phyloP scores from a whole-genome alignment of 2,113 vertebrate species.

The Onychostoma macrolepis region DNA sequence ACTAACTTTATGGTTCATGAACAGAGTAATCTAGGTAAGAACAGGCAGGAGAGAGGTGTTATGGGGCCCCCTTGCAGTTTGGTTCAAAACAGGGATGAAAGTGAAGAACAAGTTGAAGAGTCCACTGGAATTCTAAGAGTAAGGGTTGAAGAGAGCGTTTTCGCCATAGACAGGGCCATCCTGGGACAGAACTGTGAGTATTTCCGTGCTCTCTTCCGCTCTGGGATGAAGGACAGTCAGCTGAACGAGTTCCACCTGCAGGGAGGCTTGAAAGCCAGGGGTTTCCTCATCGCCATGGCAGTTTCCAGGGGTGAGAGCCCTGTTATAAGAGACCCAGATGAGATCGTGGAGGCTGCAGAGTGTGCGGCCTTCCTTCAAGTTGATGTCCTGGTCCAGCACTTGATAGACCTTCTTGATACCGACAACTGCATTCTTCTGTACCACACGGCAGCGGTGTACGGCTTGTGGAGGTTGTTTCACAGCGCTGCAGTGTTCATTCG shows the following conservation, averaged over 20 bases:
- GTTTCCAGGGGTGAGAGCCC: conserved; percentile 84
- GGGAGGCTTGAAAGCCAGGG: conserved; percentile 78
- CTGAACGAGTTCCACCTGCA: conserved; percentile 82
- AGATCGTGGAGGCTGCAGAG: conserved; percentile 85
- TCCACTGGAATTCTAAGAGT: conserved; percentile 71
- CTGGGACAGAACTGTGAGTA: conserved; percentile 84
- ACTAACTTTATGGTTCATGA: conserved; percentile 45
- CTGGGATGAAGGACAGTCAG: conserved; percentile 87
- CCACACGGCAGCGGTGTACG: conserved; percentile 84
- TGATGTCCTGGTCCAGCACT: conserved; percentile 75
- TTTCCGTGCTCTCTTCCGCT: conserved; percentile 91
- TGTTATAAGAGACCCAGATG: conserved; percentile 75
- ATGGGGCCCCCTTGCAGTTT: conserved; percentile 67
- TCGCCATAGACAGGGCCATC: conserved; percentile 80
- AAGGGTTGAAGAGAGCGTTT: conserved; percentile 82
- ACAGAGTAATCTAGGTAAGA: conserved; percentile 38
- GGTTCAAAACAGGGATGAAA: conserved; percentile 45
- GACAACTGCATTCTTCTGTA: conserved; percentile 90
- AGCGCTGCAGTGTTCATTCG: conserved; percentile 83
- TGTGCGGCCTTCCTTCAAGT: conserved; percentile 93
- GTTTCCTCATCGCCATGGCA: conserved; percentile 81
- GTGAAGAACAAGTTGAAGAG: conserved; percentile 31
- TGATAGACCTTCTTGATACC: conserved; percentile 84
- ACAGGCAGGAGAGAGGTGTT: conserved; percentile 51
- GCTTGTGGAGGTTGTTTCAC: conserved; percentile 80